Base-by-base conservation (phyloP, 2,797 vertebrate genomes). In the Darevskia nairensis region DNA sequence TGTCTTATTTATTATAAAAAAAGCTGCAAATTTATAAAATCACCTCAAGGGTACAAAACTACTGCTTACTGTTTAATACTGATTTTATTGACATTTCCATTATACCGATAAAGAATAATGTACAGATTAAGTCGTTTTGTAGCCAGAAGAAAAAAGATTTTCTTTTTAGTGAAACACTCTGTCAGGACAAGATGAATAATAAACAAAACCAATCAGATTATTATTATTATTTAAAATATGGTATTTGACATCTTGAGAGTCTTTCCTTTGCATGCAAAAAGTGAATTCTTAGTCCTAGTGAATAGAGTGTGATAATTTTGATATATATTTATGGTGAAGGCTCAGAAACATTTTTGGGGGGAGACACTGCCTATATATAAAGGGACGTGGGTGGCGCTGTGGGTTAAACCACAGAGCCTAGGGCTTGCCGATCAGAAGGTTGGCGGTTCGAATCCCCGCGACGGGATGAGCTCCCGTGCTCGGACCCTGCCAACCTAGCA, bases 61-160 rank as follows among this genome's bases (percentile, higher is more conserved):
- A 6, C 17, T 61, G 3, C n/a, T 39, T 87, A 3, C 29, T 8
- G 10, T 32, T n/a, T 2, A 74, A 2, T 21, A 80, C 5, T 5
- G 17, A 50, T 17, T 72, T 84, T 85, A 79, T 80, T 79, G n/a
- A 27, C 39, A 89, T 83, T 92, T 55, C 1, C 66, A 50, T 75
- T 35, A n/a, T 44, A 78, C 2, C 4, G 59, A 87, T 55, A 81
- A 87, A 6, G 1, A 44, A 41, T 74, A 75, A 35, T n/a, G 1
- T 44, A 55, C 3, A 74, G 8, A 50, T 6, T 50, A 79, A 79
- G 4, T 6, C 6, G 35, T 71, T 11, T 79, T 1, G 64, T 41
- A 0, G 46, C 46, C n/a, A 50, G 61, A 74, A 32, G 5, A 27
- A 68, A 68, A 55, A 75, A 6, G 7, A 59, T 2, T 44, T 46